phyloP scores from a whole-genome alignment of 2,113 vertebrate genomes.

The Vulpes vulpes region DNA sequence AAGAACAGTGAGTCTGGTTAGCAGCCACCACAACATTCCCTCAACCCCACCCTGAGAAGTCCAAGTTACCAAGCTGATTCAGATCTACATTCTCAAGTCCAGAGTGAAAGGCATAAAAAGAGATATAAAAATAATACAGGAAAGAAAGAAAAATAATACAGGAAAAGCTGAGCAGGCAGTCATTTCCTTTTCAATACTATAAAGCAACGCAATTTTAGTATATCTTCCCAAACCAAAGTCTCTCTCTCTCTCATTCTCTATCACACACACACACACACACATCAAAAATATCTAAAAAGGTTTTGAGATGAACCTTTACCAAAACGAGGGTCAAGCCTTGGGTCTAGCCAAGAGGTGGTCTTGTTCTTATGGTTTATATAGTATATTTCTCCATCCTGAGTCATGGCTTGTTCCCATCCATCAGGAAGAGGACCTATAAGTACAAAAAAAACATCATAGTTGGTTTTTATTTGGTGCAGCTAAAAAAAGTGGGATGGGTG shows the following conservation, averaged over 20 bases:
- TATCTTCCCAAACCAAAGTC: conserved; percentile 71
- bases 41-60: neutral
- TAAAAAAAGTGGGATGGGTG: conserved; percentile 69
- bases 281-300: conserved; percentile 84
- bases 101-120: conserved; percentile 42
- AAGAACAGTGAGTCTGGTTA: neutral
- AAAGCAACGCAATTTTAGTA: conserved; percentile 62
- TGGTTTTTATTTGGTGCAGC: conserved; percentile 84
- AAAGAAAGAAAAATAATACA: conserved; percentile 3
- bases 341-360: conserved; percentile 99
- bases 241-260: neutral
- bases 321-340: conserved; percentile 97
- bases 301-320: conserved; percentile 93
- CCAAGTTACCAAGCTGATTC: neutral
- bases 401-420: conserved; percentile 99
- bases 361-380: conserved; percentile 99
- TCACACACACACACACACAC: conserved; percentile 78
- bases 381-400: conserved; percentile 99
- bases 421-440: conserved; percentile 97
- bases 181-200: conserved; percentile 1
- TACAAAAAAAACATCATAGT: conserved; percentile 87
- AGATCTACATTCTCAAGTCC: neutral
- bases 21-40: neutral
- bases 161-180: conserved; percentile 9
- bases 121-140: neutral